phyloP scores from a whole-genome alignment of 1,140 invertebrate species.

The Drosophila ohnishii region DNA sequence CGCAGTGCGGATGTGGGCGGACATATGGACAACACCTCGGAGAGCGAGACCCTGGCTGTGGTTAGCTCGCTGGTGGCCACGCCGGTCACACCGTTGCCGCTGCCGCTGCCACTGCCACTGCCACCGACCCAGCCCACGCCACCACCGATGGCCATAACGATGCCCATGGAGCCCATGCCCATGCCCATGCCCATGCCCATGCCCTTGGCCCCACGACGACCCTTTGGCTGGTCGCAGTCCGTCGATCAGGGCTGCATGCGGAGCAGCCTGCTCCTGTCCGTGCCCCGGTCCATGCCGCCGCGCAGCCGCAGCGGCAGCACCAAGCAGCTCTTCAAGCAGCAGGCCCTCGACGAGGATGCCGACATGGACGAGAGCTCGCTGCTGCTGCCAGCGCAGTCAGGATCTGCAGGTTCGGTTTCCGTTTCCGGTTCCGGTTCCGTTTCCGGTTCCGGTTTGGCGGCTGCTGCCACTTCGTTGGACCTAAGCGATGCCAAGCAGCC shows the following conservation, averaged over 20 bases:
- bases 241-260: constrained; percentile 72
- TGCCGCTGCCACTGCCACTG: constrained; percentile 21
- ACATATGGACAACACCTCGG: constrained; percentile 22
- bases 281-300: constrained; percentile 80
- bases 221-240: constrained; percentile 77
- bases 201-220: constrained; percentile 46
- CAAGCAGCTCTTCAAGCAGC: constrained; percentile 82
- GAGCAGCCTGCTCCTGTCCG: constrained; percentile 71
- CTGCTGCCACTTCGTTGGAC: constrained; percentile 20
- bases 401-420: background rate
- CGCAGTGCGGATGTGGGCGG: constrained; percentile 69
- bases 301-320: constrained; percentile 82
- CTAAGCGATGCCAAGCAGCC: constrained; percentile 1
- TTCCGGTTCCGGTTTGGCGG: constrained; percentile 12
- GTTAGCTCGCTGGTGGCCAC: constrained; percentile 53
- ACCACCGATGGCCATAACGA: constrained; percentile 1
- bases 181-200: background rate
- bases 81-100: constrained; percentile 15
- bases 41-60: constrained; percentile 51
- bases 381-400: constrained; percentile 54
- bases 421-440: background rate
- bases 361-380: constrained; percentile 80
- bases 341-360: constrained; percentile 81
- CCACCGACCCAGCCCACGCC: constrained; percentile 19
- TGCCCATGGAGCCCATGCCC: constrained; percentile 2